phyloP scores from a whole-genome alignment of 64 coral and sea anemone species.

The Catalaphyllia jardinei region DNA sequence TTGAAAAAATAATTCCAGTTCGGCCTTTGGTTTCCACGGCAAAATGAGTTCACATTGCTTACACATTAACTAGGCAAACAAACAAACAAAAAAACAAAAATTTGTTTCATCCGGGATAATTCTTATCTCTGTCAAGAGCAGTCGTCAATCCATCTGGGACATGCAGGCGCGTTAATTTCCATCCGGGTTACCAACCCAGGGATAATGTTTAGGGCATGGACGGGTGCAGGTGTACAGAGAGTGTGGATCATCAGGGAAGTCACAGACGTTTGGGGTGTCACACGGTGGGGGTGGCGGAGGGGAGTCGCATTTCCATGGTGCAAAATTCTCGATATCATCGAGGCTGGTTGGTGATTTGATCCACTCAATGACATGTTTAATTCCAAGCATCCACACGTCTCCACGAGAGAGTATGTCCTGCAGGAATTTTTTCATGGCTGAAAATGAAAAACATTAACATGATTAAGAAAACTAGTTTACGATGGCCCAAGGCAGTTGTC shows the following conservation, averaged over 20 bases:
- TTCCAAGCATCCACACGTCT: slow-evolving; percentile 81
- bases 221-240: slow-evolving; percentile 57
- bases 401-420: slow-evolving; percentile 29
- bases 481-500: neutral
- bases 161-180: slow-evolving; percentile 30
- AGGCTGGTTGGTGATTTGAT: slow-evolving; percentile 76
- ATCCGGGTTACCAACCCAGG: slow-evolving; percentile 83
- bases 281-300: slow-evolving; percentile 74
- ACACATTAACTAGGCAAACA: too few relatives aligned
- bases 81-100: too few relatives aligned
- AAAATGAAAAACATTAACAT: neutral
- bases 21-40: too few relatives aligned
- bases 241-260: slow-evolving; percentile 26
- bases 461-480: neutral
- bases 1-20: too few relatives aligned
- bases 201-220: slow-evolving; percentile 72
- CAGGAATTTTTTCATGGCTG: slow-evolving; percentile 75
- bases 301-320: slow-evolving; percentile 82
- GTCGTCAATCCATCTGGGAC: neutral
- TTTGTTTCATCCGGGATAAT: neutral
- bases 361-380: slow-evolving; percentile 90
- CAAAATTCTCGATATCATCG: slow-evolving; percentile 79
- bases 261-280: slow-evolving; percentile 59
- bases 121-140: neutral
- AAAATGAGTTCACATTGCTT: too few relatives aligned